Base-by-base conservation (phyloP, 2,113 vertebrate species). In the Probosciger aterrimus region DNA sequence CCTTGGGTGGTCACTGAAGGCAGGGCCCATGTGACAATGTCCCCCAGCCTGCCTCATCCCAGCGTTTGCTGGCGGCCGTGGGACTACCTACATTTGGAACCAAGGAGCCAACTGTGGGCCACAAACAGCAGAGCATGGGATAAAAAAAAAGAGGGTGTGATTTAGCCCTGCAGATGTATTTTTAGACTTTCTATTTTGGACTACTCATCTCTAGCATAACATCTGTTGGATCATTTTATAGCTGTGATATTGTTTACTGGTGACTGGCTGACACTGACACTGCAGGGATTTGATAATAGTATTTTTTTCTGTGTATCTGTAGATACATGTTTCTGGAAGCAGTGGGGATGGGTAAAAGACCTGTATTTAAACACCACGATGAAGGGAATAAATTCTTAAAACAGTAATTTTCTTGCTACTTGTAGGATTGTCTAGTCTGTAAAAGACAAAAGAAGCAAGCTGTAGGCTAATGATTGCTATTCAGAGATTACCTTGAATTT, bases 111-210 rank as follows among this genome's bases (percentile, higher is more conserved):
- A 31, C 63, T 64, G 78, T 83, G 84, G 65, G 76, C 79, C 77
- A 92, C 79, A 94, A 95, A 76, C 73, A 92, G 95, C 92, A 94
- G 91, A 95, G 86, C 19, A 0, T 6, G 23, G 79, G 43, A 69
- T 82, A 87, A 93, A 94, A 94, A 94, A 41, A 96, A 85, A 63
- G 23, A 82, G 82, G 67, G 95, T 96, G 91, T 13, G 50, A 95
- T 92, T 86, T 92, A 92, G 94, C 86, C 84, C 85, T 80, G 77
- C 19, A 71, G 77, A 31, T 92, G 28, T 96, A 97, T 97, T 97
- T 97, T 97, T 97, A 96, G 93, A 49, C 74, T 90, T 95, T 96
- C 97, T 97, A 97, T 97, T 97, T 97, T 23, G 5, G 93, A 92
- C 86, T 89, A 84, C 89, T 97, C 96, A 96, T 97, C 94, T 96